Percentiles rank a stretch among this genome's conserved stretches.
Conservation (phyloP, 1,140 invertebrate genomes). For the Onthophagus taurus region DNA sequence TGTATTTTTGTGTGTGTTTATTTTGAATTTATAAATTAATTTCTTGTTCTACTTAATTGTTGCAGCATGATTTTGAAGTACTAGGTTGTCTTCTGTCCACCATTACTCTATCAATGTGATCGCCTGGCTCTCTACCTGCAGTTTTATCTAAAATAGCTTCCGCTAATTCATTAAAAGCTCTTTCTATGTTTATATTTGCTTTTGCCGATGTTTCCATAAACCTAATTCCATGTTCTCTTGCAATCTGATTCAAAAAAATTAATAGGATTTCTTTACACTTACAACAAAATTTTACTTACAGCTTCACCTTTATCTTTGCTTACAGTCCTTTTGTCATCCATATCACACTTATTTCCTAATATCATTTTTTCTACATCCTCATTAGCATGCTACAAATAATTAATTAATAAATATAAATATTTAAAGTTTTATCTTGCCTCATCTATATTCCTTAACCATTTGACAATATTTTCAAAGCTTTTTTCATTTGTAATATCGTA, state of each 20-base stretch:
- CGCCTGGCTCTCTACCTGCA: slow-evolving; percentile 53
- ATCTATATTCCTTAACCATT: slow-evolving; percentile 97
- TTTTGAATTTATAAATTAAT: background rate
- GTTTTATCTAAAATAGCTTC: slow-evolving; percentile 91
- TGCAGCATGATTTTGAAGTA: slow-evolving; percentile 35
- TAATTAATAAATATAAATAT: slow-evolving; percentile 8
- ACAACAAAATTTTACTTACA: slow-evolving; percentile 43
- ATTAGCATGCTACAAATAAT: slow-evolving; percentile 79
- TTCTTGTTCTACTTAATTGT: slow-evolving; percentile 25
- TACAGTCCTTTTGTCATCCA: slow-evolving; percentile 94
- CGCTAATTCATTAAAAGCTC: slow-evolving; percentile 92
- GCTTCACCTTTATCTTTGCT: slow-evolving; percentile 80
- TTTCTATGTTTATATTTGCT: slow-evolving; percentile 95
- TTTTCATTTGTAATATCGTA: slow-evolving; percentile 98
- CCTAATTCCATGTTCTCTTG: slow-evolving; percentile 92
- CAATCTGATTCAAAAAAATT: slow-evolving; percentile 57
- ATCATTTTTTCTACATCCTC: slow-evolving; percentile 99
- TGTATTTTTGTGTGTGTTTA: too few species aligned
- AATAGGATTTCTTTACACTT: background rate
- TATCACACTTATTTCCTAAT: slow-evolving; percentile 99
- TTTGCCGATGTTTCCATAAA: slow-evolving; percentile 99
- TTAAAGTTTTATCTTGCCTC: slow-evolving; percentile 49
- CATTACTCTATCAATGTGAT: slow-evolving; percentile 56
- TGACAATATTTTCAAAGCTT: slow-evolving; percentile 97
- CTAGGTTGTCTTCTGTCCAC: slow-evolving; percentile 48